Evolutionary conservation across 2,113 vertebrate genomes (phyloP), one percentile per base, ranked within the genome.

Genomic region (Astatoreochromis straeleni): DNA sequence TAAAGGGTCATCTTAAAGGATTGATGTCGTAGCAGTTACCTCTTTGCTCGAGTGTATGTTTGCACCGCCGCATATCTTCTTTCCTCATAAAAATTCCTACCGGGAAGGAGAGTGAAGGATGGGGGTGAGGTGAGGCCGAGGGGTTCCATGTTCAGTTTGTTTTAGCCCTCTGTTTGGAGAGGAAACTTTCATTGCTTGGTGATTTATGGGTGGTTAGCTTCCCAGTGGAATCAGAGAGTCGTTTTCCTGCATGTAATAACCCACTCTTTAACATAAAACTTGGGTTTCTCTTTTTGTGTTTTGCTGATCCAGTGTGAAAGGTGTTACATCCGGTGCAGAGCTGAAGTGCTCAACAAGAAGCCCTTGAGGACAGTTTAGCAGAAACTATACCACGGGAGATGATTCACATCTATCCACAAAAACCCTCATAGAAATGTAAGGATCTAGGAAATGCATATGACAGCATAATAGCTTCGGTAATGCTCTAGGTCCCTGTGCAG

Each of bases 101-200:
- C 80, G 86, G 82, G 87, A 82, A 88, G 86, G 86, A 73, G 45
- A 57, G 79, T 57, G 47, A 87, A 33, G 58, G 90, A 82, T 80
- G 80, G 58, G 55, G 82, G 81, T 47, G 93, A 60, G 75, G 86
- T 82, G 88, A 53, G 68, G 79, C 35, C 19, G 84, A 80, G 87
- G 84, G 83, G 88, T 92, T 90, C 89, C 33, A 24, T 91, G 92
- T 89, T 94, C 81, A 91, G 95, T 96, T 95, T 94, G 93, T 93
- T 94, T 95, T 94, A 94, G 90, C 89, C 91, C 93, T 87, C 91
- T 93, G 91, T 94, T 95, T 95, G 90, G 89, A 94, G 90, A 94
- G 93, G 92, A 95, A 94, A 94, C 95, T 95, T 95, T 96, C 93
- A 95, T 95, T 96, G 91, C 94, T 91, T 89, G 87, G 91, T 95